Evolutionary conservation across 2,888 invertebrate genomes (phyloP).

Genomic region (Petrolisthes cinctipes): DNA sequence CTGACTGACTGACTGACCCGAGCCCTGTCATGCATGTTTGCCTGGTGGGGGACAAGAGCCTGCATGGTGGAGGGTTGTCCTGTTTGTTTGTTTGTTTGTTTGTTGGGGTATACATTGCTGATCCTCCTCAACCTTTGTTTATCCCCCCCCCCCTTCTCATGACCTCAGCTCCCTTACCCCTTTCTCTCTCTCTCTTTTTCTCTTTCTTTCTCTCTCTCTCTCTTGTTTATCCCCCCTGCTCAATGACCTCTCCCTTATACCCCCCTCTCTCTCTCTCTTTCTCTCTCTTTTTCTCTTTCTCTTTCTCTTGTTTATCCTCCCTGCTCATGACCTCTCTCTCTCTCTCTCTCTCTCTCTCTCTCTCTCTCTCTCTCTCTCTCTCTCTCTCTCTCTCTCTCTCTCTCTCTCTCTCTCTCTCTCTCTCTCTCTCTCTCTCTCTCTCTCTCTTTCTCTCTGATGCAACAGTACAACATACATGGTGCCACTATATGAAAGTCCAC

Average conservation of each 20-base stretch:
- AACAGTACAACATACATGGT: neutral
- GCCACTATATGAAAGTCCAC: no score
- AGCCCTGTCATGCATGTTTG: no score
- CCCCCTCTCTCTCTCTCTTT: neutral
- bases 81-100: no score
- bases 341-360: neutral
- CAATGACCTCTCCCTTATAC: neutral
- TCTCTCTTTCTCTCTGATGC: neutral
- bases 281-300: neutral
- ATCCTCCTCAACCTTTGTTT: no score
- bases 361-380: neutral
- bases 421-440: slow-evolving; percentile 1
- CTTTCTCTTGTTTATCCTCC: neutral
- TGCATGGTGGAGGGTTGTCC: no score
- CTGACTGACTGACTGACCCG: no score
- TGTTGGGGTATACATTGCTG: no score
- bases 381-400: neutral
- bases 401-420: slow-evolving; percentile 9
- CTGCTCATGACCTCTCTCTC: neutral
- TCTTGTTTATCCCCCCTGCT: neutral
- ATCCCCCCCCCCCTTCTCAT: no score
- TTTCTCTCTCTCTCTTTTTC: no score
- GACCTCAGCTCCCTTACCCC: no score
- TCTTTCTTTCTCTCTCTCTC: no score
- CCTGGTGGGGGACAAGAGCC: no score